Percentiles rank a stretch among this genome's conserved stretches.
Conservation (phyloP, 2,888 invertebrate genomes). For the Noctua janthina region DNA sequence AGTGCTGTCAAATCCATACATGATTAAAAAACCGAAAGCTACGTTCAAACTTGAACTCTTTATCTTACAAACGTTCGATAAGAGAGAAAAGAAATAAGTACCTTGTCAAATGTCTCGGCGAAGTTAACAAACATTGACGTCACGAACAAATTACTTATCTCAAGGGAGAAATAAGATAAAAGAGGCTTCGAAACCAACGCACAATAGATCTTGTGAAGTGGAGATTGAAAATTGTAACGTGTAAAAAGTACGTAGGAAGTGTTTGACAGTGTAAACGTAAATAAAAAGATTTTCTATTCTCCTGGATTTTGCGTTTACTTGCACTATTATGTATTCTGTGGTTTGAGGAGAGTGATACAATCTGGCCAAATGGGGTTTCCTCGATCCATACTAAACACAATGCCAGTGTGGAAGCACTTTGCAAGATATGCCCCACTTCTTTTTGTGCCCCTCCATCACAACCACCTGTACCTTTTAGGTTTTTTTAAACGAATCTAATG, state of each 20-base stretch:
- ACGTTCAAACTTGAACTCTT: constrained; percentile 54
- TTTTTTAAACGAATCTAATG: background rate
- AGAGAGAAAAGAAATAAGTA: constrained; percentile 68
- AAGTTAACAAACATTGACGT: constrained; percentile 71
- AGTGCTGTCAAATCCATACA: constrained; percentile 50
- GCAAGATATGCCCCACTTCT: background rate
- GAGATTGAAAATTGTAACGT: constrained; percentile 43
- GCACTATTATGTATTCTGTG: too few relatives aligned
- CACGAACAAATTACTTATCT: constrained; percentile 69
- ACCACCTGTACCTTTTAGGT: background rate
- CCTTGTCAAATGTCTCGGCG: constrained; percentile 73
- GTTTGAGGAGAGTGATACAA: background rate
- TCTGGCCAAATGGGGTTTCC: background rate
- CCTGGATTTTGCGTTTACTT: background rate
- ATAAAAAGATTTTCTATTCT: background rate
- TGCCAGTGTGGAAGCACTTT: background rate
- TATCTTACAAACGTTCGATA: constrained; percentile 47
- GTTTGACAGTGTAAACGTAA: constrained; percentile 14
- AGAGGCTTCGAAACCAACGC: constrained; percentile 56
- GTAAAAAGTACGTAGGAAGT: constrained; percentile 17
- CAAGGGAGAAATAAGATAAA: constrained; percentile 63
- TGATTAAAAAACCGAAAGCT: constrained; percentile 43
- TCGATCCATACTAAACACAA: background rate
- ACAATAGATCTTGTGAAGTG: constrained; percentile 58
- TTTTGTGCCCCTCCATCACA: background rate